Conservation (phyloP, 2,113 vertebrate genomes). For the human (Homo sapiens) region DNA sequence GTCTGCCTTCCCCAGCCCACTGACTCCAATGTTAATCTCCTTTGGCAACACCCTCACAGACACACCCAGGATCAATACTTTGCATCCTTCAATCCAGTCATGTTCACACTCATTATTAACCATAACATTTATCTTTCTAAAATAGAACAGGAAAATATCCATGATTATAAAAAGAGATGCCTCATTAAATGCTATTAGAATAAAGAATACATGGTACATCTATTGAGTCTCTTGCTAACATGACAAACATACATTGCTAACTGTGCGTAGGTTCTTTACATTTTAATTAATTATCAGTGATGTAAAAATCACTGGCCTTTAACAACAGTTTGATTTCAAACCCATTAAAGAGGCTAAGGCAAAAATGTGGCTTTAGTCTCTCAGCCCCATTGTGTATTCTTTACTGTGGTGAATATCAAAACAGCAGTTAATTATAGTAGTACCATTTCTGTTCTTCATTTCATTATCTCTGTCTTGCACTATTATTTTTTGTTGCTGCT, state of each 20-base stretch:
- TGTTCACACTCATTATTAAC: too few relatives aligned
- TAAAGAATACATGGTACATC: background rate
- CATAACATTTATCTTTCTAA: background rate
- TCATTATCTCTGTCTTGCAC: slow-evolving; percentile 78
- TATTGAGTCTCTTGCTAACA: background rate
- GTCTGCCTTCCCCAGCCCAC: too few relatives aligned
- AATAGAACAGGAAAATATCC: background rate
- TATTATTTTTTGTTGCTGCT: slow-evolving; percentile 70
- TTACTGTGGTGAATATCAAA: slow-evolving; percentile 60
- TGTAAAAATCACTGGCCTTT: slow-evolving; percentile 31
- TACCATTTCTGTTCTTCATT: slow-evolving; percentile 71
- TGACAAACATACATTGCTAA: background rate
- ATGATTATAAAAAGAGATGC: slow-evolving; percentile 25
- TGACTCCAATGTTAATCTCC: too few relatives aligned
- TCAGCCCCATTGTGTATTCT: slow-evolving; percentile 46
- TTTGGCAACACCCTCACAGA: too few relatives aligned
- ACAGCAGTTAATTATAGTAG: slow-evolving; percentile 78
- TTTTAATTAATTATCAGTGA: slow-evolving; percentile 65
- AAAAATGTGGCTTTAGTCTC: slow-evolving; percentile 57
- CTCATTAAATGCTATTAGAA: slow-evolving; percentile 28
- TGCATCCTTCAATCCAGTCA: too few relatives aligned
- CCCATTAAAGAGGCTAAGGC: background rate
- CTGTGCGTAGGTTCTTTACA: background rate
- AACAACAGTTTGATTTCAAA: slow-evolving; percentile 37
- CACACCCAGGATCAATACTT: too few relatives aligned